Base-by-base conservation (phyloP, 2,797 vertebrate genomes). In the Sebastes glaucus region DNA sequence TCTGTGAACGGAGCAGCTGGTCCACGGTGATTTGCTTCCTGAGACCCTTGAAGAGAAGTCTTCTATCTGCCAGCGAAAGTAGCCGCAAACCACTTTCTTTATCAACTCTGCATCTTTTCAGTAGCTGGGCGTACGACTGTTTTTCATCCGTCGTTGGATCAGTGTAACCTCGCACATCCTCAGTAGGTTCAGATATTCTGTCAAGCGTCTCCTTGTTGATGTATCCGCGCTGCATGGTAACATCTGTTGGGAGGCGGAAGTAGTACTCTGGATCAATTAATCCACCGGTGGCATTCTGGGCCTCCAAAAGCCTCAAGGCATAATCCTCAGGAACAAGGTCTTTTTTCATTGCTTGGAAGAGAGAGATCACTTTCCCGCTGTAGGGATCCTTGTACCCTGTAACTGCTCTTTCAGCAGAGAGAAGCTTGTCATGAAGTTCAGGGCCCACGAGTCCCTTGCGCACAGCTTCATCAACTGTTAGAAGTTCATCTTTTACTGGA, bases 271-370 rank as follows among this genome's bases (percentile, higher is more conserved):
- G 98, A 90, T 99, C 99, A 22, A 99, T 94, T 4, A 98, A 20
- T 9, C 99, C 99, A 0, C 99, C 99, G 0, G 99, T 99, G 83
- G 97, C 96, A 7, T 96, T 85, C 89, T 99, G 99, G 59, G 99
- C 98, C 0, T 99, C 99, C 38, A 99, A 92, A 75, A 99, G 96
- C 78, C 96, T 95, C 81, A 99, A 88, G n/a, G 98, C 97, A 91
- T 98, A 98, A 35, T 99, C 97, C 0, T 96, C 95, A 3, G 96
- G 93, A 60, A 99, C 95, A 38, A 99, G 94, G 8, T 96, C 97
- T 84, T 99, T 99, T 90, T 97, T 98, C 98, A 99, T 98, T 63
- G 98, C 99, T 91, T 99, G 98, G 95, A 98, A 99, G 64, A 99
- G 92, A 1, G 98, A 99, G 73, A 98, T 98, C 9, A 97, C 96